Evolutionary conservation across 1,140 invertebrate species (phyloP), one percentile per base, ranked within the genome.

Genomic region (Drosophila busckii): DNA sequence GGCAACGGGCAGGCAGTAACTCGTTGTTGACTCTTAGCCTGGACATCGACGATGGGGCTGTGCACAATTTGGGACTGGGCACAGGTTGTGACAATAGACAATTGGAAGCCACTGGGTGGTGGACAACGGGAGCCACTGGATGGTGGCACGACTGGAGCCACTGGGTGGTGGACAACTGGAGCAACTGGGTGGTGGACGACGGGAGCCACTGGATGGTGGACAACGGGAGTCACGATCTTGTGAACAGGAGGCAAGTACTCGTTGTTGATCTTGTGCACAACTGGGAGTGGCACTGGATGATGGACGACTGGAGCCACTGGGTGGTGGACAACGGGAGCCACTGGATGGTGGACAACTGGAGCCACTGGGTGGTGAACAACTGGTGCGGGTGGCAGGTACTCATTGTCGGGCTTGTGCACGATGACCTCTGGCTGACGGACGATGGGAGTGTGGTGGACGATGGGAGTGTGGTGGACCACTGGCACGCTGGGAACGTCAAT

Each of bases 401-500:
- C 41, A 4, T 25, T 44, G 38, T 48, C 59, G 1, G 53, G 41
- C 17, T 45, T 9, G n/a, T 58, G 1, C n/a, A n/a, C n/a, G n/a
- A n/a, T n/a, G n/a, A 54, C 52, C 0, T 46, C 52, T 2, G 35
- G 63, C 13, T 42, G 15, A 23, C 64, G 48, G 12, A 56, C 53
- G 12, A 68, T 56, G 2, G 71, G 66, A 23, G 60, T 32, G 16
- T 52, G 0, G 13, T 32, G n/a, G 19, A 23, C 35, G 6, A 49
- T 34, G 0, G 58, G 62, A 12, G 69, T 48, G 12, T 46, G 25
- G 10, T 73, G 50, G 37, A 62, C 41, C 2, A 61, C 20, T 8
- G 37, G 46, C 16, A 61, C 46, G 10, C 62, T 58, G 3, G 66
- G 78, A 53, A 85, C 67, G 42, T 85, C 84, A 41, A 83, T 76